A percentile compares a stretch with the other conserved stretches of the same genome.
phyloP scores from a whole-genome alignment of 1,140 invertebrate species.

The Leptinotarsa undecemlineata region DNA sequence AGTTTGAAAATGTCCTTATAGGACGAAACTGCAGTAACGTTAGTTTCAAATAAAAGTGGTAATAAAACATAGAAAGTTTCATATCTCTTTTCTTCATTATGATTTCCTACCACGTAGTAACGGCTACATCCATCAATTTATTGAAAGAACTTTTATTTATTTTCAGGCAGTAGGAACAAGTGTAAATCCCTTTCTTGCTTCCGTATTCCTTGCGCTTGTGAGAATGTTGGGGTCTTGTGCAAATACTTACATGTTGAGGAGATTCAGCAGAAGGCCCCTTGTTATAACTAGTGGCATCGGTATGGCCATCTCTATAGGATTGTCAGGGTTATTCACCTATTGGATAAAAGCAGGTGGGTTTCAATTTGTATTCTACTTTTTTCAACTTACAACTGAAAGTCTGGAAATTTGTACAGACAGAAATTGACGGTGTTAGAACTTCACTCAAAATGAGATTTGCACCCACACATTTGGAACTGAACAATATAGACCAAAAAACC shows the following conservation, averaged over 20 bases:
- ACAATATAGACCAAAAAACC: too few relatives aligned
- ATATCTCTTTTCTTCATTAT: too few relatives aligned
- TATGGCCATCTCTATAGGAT: conserved; percentile 60
- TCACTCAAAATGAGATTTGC: too few relatives aligned
- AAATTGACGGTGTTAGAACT: too few relatives aligned
- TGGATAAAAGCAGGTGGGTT: conserved; percentile 53
- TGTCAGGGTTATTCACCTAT: conserved; percentile 61
- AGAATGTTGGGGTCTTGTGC: conserved; percentile 66
- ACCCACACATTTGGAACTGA: too few relatives aligned
- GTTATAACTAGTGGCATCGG: conserved; percentile 59
- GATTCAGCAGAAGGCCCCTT: conserved; percentile 58
- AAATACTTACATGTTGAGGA: conserved; percentile 60
- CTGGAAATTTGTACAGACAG: too few relatives aligned
- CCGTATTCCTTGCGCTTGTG: conserved; percentile 67
- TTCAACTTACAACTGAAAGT: too few relatives aligned
- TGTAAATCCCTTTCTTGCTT: conserved; percentile 55
- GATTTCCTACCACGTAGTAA: too few relatives aligned
- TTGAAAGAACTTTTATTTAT: conserved; percentile 14
- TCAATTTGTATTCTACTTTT: not conserved
- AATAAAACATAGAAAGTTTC: too few relatives aligned
- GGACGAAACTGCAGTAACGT: too few relatives aligned
- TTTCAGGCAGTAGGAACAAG: conserved; percentile 39
- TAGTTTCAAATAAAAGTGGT: too few relatives aligned
- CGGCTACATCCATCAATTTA: not conserved
- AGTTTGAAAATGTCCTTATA: too few relatives aligned